Conservation (phyloP, 1,140 invertebrate species). For the Leptinotarsa undecemlineata region DNA sequence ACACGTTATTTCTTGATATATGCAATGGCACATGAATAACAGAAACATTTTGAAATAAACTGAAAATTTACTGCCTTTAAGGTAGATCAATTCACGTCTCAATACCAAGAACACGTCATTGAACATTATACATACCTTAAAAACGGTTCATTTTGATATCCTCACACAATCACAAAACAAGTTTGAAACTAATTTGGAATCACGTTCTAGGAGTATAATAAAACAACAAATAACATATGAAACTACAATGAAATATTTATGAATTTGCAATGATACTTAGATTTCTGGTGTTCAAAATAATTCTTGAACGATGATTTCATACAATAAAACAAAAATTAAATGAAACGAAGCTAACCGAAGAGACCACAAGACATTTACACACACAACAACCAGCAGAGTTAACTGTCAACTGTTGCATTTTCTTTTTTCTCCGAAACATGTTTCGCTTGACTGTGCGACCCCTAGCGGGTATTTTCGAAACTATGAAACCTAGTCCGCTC, state of each 20-base stretch:
- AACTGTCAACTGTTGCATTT: constrained; percentile 38
- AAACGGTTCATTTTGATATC: background rate
- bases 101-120: too few species aligned
- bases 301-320: too few species aligned
- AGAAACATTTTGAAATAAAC: too few species aligned
- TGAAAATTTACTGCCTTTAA: too few species aligned
- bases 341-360: constrained; percentile 7
- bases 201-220: background rate
- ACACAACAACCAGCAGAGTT: constrained; percentile 29
- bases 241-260: too few species aligned
- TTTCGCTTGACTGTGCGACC: background rate
- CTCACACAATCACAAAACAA: constrained; percentile 8
- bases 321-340: constrained; percentile 9
- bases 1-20: too few species aligned
- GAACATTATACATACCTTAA: background rate
- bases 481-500: background rate
- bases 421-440: constrained; percentile 1
- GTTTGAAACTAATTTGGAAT: background rate
- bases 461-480: background rate
- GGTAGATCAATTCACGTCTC: too few species aligned
- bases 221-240: background rate
- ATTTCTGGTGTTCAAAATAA: too few species aligned
- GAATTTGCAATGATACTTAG: too few species aligned
- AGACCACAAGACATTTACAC: constrained; percentile 16
- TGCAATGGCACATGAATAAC: too few species aligned